Evolutionary conservation across 2,888 invertebrate genomes (phyloP).

Genomic region (Cephus runcator): DNA sequence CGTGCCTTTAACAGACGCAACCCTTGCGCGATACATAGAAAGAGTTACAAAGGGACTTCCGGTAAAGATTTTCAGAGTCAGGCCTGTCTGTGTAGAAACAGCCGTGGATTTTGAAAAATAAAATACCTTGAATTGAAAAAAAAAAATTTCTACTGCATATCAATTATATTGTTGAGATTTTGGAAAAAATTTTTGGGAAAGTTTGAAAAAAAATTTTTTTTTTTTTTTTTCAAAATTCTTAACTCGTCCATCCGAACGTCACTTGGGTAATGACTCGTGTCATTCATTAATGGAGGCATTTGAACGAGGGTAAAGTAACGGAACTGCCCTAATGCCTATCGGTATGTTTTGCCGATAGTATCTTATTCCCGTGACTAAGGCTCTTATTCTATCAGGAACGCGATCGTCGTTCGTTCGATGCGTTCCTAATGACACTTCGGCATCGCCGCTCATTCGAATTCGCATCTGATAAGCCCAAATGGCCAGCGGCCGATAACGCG

Average conservation of each 20-base stretch:
- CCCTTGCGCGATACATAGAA: too few relatives aligned
- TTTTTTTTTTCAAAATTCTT: too few relatives aligned
- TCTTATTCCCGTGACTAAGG: slow-evolving; percentile 9
- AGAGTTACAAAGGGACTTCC: too few relatives aligned
- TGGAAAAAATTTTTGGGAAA: too few relatives aligned
- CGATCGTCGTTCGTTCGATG: not conserved
- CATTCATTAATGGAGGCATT: slow-evolving; percentile 34
- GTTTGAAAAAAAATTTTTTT: too few relatives aligned
- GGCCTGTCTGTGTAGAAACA: too few relatives aligned
- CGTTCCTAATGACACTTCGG: not conserved
- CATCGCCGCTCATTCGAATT: not conserved
- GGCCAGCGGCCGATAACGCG: too few relatives aligned
- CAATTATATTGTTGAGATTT: not conserved
- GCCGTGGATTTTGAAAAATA: too few relatives aligned
- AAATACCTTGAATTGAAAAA: not conserved
- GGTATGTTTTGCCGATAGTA: slow-evolving; percentile 22
- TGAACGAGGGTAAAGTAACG: slow-evolving; percentile 1
- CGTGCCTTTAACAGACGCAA: too few relatives aligned
- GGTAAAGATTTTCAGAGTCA: too few relatives aligned
- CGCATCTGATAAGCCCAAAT: too few relatives aligned
- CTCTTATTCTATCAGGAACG: not conserved
- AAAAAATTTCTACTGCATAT: not conserved
- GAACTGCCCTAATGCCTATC: slow-evolving; percentile 22
- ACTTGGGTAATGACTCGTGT: slow-evolving; percentile 21
- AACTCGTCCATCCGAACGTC: too few relatives aligned